These are phyloP conservation scores for Leptinotarsa texana DNA, from an alignment of 1,140 invertebrate species.

Conservation along the genomic window DNA sequence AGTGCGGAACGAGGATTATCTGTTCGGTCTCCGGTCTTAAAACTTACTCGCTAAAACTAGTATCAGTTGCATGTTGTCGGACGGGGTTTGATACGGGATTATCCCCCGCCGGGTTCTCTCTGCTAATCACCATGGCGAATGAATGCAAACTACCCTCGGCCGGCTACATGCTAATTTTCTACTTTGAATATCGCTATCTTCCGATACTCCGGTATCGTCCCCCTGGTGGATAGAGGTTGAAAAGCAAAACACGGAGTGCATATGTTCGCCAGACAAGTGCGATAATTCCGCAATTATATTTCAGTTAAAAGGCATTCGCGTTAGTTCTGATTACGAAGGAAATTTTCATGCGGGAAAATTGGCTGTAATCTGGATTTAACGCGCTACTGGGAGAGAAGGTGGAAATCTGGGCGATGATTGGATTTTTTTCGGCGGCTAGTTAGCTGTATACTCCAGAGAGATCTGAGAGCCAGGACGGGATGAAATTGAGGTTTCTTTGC, in stretches of 20 bases:
- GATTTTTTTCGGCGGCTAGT: too few relatives aligned
- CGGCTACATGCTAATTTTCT: not conserved
- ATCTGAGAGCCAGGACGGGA: too few relatives aligned
- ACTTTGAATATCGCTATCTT: slow-evolving; percentile 6
- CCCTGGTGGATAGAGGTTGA: not conserved
- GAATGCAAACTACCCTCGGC: slow-evolving; percentile 9
- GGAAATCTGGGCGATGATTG: too few relatives aligned
- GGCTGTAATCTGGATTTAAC: too few relatives aligned
- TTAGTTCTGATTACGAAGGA: not conserved
- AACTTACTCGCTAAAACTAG: slow-evolving; percentile 14
- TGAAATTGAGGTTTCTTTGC: too few relatives aligned
- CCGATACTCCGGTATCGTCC: not conserved
- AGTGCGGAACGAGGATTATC: slow-evolving; percentile 15
- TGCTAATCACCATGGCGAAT: slow-evolving; percentile 9
- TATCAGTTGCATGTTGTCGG: slow-evolving; percentile 16
- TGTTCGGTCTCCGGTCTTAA: slow-evolving; percentile 14
- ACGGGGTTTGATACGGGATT: slow-evolving; percentile 7
- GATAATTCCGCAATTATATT: slow-evolving; percentile 11
- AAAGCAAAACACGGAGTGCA: not conserved
- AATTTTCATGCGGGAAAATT: not conserved
- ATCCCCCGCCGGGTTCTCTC: slow-evolving; percentile 1
- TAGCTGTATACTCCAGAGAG: too few relatives aligned
- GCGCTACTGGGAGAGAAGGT: too few relatives aligned
- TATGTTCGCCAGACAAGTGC: not conserved
- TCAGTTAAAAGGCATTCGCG: not conserved